phyloP scores from a whole-genome alignment of 2,113 vertebrate species.

The Macquaria australasica region DNA sequence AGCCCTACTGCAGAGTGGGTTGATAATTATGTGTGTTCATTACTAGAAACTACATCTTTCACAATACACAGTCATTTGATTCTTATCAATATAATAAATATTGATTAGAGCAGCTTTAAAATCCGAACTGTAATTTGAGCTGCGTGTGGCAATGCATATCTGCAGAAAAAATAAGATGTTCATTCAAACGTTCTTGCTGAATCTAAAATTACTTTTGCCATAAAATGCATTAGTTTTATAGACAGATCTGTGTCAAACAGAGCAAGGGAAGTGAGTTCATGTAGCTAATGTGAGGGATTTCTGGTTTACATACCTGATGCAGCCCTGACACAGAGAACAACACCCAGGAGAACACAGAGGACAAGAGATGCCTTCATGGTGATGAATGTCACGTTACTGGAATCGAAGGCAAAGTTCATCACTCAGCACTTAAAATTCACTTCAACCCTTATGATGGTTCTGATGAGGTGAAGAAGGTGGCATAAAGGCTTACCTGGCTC shows the following conservation, averaged over 20 bases:
- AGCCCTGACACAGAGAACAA: constrained; percentile 2
- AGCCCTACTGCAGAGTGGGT: too few species aligned
- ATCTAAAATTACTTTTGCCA: background rate
- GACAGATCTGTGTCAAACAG: background rate
- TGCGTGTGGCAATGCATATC: background rate
- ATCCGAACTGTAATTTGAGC: background rate
- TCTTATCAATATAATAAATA: background rate
- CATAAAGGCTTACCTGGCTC: background rate
- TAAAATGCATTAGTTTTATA: background rate
- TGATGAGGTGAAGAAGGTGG: background rate
- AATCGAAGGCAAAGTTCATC: background rate
- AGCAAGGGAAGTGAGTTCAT: background rate
- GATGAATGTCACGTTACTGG: background rate
- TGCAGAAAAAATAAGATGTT: background rate
- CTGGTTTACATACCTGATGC: constrained; percentile 10
- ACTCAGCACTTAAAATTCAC: background rate
- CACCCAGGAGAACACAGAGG: constrained; percentile 14
- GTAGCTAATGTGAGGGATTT: background rate
- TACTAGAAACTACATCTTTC: background rate
- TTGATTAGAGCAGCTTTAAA: background rate
- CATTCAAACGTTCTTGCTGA: background rate
- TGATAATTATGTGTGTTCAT: too few species aligned
- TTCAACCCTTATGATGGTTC: background rate
- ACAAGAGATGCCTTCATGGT: constrained; percentile 24
- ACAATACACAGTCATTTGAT: background rate